phyloP scores from a whole-genome alignment of 2,888 invertebrate species.

The Xanthorhoe designata region DNA sequence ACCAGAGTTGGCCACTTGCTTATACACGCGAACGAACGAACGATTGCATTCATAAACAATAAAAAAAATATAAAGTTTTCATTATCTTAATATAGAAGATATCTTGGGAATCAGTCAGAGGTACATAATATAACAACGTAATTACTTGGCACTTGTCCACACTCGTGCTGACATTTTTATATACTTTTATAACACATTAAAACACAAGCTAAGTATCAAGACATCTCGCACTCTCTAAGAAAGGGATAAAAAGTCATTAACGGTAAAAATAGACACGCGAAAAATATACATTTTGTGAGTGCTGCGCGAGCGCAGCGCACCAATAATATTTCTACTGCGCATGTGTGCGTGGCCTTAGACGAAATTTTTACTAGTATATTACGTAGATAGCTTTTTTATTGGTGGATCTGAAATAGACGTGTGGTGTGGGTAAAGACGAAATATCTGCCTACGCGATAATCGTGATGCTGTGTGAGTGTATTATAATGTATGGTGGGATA shows the following conservation, averaged over 20 bases:
- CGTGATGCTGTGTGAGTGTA: not conserved
- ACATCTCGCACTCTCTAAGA: constrained; percentile 42
- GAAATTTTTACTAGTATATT: constrained; percentile 49
- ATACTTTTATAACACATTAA: constrained; percentile 8
- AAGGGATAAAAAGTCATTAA: constrained; percentile 76
- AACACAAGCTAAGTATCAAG: constrained; percentile 66
- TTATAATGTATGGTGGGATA: not conserved
- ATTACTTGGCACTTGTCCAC: too few species aligned
- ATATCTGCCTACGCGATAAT: constrained; percentile 1
- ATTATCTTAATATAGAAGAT: too few species aligned
- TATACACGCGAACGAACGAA: too few species aligned
- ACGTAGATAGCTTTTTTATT: constrained; percentile 40
- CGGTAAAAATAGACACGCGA: constrained; percentile 81
- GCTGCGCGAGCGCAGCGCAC: constrained; percentile 50
- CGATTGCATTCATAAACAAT: too few species aligned
- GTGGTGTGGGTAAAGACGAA: constrained; percentile 25
- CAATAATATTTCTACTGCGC: constrained; percentile 55
- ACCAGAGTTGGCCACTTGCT: too few species aligned
- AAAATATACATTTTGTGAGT: constrained; percentile 73
- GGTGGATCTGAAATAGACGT: constrained; percentile 34
- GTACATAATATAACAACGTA: too few species aligned
- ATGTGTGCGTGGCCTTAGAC: constrained; percentile 59
- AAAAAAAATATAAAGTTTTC: too few species aligned
- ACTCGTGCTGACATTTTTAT: not conserved
- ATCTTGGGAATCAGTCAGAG: too few species aligned